Base-by-base conservation (phyloP, 2,113 vertebrate species). In the Pycnonotus jocosus region DNA sequence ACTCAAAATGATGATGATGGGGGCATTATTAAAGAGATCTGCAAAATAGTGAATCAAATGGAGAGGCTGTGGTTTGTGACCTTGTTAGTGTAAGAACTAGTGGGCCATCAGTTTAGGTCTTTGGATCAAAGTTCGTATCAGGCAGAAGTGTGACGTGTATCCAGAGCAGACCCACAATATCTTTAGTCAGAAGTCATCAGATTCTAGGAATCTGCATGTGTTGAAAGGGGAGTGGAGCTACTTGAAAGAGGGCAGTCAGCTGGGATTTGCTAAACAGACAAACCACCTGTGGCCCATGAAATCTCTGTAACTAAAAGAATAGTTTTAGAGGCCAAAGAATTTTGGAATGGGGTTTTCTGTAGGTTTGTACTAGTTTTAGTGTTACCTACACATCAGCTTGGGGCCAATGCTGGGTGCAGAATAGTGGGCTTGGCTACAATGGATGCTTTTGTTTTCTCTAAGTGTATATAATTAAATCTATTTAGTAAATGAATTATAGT, bases 31-130 rank as follows among this genome's bases (percentile, higher is more conserved):
- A 53, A 77, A 40, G 33, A 72, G 12, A 21, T 44, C 35, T 89
- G 20, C 10, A n/a, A 21, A 70, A 57, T 13, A 1, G 3, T 28
- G 9, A 42, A 6, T 61, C 0, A 2, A 47, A 22, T 1, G 3
- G 31, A 22, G n/a, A 51, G 27, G 11, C 27, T 3, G 1, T 45
- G 44, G 12, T 62, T 73, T 62, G 5, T 74, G 37, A 28, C 23
- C 21, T 47, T n/a, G 2, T 42, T 68, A 15, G 6, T 45, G 1
- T 64, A 82, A 37, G 48, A 76, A 28, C 6, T 62, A 33, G 8
- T 28, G 12, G 8, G 8, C 51, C 10, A 18, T 51, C 33, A 11
- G 11, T 51, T 72, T 28, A 28, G 40, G 20, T 38, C 50, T 53
- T 64, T 8, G 10, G 10, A 60, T 71, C 6, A 12, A 20, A 24